A percentile compares a stretch with the other conserved stretches of the same genome.
Evolutionary conservation across 2,113 vertebrate genomes (phyloP).

Genomic region (Triplophysa siluroides): DNA sequence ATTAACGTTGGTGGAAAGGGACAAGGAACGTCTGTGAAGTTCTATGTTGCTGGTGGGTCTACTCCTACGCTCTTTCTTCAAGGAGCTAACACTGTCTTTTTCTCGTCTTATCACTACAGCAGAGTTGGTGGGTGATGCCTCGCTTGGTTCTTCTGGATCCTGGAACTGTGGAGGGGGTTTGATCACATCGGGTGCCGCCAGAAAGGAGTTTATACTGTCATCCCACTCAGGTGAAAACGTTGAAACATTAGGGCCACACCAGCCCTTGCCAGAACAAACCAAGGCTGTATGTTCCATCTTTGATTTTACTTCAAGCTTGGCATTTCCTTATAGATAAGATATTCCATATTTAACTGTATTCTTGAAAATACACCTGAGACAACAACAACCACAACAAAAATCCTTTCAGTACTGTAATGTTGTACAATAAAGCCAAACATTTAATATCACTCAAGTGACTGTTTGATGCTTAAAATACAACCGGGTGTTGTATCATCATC

Average conservation of each 20-base stretch:
- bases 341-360: conserved; percentile 42
- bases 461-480: neutral
- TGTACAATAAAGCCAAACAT: neutral
- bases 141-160: conserved; percentile 43
- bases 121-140: neutral
- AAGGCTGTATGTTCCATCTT: conserved; percentile 66
- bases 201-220: conserved; percentile 50
- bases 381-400: conserved; percentile 7
- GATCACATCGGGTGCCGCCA: conserved; percentile 54
- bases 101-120: conserved; percentile 25
- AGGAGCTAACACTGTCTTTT: conserved; percentile 4
- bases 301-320: neutral
- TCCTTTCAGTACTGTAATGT: conserved; percentile 18
- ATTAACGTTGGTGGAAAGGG: conserved; percentile 73
- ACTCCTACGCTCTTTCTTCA: conserved; percentile 43
- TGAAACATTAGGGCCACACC: conserved; percentile 75
- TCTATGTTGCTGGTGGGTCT: conserved; percentile 49
- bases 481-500: conserved; percentile 1
- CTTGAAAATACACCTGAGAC: conserved; percentile 17
- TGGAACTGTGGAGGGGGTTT: conserved; percentile 54
- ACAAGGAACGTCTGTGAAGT: conserved; percentile 60
- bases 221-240: conserved; percentile 63
- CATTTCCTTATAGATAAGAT: conserved; percentile 21
- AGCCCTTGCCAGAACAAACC: conserved; percentile 67
- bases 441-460: conserved; percentile 41